Evolutionary conservation across 1,140 invertebrate genomes (phyloP).

Genomic region (Drosophila melanica): DNA sequence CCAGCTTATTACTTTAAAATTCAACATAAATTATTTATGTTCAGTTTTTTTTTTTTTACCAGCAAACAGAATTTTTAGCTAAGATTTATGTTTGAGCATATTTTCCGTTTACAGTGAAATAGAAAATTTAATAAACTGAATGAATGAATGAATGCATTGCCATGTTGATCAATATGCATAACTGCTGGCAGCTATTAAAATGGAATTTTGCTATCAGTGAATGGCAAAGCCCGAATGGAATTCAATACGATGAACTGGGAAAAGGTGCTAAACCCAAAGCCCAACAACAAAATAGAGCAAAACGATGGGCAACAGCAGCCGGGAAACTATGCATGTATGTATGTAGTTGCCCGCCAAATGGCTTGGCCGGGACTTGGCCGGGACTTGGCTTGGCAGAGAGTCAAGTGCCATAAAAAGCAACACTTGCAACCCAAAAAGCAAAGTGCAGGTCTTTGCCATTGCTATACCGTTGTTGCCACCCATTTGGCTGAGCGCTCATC

Average conservation of each 20-base stretch:
- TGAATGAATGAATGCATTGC: too few relatives aligned
- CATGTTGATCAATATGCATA: conserved; percentile 31
- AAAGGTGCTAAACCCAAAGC: conserved; percentile 46
- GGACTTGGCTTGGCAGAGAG: conserved; percentile 59
- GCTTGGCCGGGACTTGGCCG: neutral
- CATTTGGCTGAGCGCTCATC: conserved; percentile 63
- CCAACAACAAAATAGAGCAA: neutral
- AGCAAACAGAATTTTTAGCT: too few relatives aligned
- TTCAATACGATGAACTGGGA: conserved; percentile 41
- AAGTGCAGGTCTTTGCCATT: conserved; percentile 67
- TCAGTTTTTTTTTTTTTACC: too few relatives aligned
- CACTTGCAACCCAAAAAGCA: conserved; percentile 79
- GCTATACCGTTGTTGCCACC: conserved; percentile 17
- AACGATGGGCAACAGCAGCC: neutral
- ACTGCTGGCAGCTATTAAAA: conserved; percentile 73
- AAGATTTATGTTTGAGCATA: too few relatives aligned
- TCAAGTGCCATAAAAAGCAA: conserved; percentile 80
- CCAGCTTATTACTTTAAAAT: too few relatives aligned
- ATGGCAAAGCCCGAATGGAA: conserved; percentile 64
- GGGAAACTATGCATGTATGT: too few relatives aligned
- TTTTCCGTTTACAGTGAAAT: neutral
- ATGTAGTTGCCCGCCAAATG: conserved; percentile 26
- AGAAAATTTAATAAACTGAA: too few relatives aligned
- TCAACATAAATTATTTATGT: too few relatives aligned
- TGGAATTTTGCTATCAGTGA: conserved; percentile 65